Conservation (phyloP, 2,113 vertebrate genomes). For the Syngnathus typhle region DNA sequence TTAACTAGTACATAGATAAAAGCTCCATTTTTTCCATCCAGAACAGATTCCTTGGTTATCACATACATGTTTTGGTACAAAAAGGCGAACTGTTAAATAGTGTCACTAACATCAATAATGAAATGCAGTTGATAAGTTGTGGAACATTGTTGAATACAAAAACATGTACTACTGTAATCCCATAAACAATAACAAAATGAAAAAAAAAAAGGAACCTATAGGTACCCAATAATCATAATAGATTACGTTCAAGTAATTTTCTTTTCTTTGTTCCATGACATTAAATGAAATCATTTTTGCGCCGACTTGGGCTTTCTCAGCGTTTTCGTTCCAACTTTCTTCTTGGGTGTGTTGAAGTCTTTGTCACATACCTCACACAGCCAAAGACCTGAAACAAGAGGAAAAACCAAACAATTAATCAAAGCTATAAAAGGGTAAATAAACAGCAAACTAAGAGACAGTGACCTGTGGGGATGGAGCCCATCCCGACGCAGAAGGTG, state of each 20-base stretch:
- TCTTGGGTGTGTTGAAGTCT: constrained; percentile 79
- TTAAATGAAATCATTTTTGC: constrained; percentile 38
- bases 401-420: constrained; percentile 10
- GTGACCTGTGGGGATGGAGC: constrained; percentile 89
- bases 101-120: constrained; percentile 4
- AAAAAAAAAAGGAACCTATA: not conserved
- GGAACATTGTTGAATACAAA: not conserved
- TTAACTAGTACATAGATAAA: constrained; percentile 30
- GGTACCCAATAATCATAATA: not conserved
- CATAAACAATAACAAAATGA: not conserved
- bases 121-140: not conserved
- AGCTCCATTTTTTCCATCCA: constrained; percentile 40
- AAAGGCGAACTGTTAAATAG: not conserved
- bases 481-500: constrained; percentile 96
- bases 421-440: not conserved
- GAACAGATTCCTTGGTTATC: constrained; percentile 12
- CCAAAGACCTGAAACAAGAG: constrained; percentile 84
- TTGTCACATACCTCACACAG: constrained; percentile 93
- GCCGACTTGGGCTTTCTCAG: constrained; percentile 79
- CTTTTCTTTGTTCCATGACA: not conserved
- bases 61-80: not conserved
- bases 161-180: not conserved
- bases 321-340: constrained; percentile 84
- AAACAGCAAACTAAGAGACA: not conserved
- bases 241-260: not conserved